phyloP scores from a whole-genome alignment of 2,888 invertebrate species.

The Celastrina argiolus region DNA sequence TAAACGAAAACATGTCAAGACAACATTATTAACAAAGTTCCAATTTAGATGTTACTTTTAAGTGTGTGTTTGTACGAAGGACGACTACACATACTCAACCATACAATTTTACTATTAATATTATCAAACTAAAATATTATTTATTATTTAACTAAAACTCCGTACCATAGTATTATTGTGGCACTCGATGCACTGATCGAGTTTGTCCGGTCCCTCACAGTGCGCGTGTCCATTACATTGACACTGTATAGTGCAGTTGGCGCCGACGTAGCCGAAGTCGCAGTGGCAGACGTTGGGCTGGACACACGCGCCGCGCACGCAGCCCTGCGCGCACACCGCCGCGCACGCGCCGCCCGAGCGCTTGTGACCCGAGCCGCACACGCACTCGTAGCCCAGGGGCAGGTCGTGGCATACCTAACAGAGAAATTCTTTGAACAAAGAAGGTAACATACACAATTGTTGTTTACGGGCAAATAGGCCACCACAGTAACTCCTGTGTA shows the following conservation, averaged over 20 bases:
- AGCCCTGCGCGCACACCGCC: constrained; percentile 90
- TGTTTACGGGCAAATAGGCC: too few relatives aligned
- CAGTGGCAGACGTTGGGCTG: constrained; percentile 91
- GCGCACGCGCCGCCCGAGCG: constrained; percentile 81
- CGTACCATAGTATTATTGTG: constrained; percentile 92
- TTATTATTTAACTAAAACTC: constrained; percentile 25
- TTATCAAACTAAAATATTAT: too few relatives aligned
- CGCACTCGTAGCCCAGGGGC: constrained; percentile 88
- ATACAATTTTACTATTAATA: too few relatives aligned
- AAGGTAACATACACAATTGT: not conserved
- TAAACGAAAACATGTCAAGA: too few relatives aligned
- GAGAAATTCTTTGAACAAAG: not conserved
- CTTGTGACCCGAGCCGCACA: constrained; percentile 86
- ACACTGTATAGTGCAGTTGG: constrained; percentile 95
- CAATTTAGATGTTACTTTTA: not conserved
- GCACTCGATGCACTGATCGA: constrained; percentile 89
- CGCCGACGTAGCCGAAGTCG: constrained; percentile 96
- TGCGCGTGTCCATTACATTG: constrained; percentile 96
- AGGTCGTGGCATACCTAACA: constrained; percentile 86
- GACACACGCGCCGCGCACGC: constrained; percentile 90
- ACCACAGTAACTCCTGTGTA: too few relatives aligned
- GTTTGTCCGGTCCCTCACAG: constrained; percentile 91
- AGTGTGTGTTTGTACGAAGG: too few relatives aligned
- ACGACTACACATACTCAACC: too few relatives aligned
- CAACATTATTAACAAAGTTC: too few relatives aligned